phyloP scores from a whole-genome alignment of 2,797 vertebrate genomes.

The Lophotriccus pileatus region DNA sequence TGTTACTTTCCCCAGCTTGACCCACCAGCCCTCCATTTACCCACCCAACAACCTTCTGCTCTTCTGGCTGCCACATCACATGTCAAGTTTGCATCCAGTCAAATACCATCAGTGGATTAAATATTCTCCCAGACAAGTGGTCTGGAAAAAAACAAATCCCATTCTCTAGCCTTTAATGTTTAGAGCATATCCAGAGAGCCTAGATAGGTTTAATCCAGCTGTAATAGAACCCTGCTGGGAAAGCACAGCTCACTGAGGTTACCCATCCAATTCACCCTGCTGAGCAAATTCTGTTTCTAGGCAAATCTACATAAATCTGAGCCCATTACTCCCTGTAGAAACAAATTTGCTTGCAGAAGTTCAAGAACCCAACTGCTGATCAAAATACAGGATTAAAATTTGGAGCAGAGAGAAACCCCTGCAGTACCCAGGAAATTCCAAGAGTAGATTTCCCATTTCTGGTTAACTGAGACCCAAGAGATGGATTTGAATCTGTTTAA shows the following conservation, averaged over 20 bases:
- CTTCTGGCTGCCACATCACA: neutral
- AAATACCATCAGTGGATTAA: neutral
- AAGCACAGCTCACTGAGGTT: neutral
- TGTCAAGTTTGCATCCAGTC: neutral
- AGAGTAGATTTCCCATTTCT: neutral
- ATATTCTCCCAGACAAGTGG: neutral
- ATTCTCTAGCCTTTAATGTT: neutral
- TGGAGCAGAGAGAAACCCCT: neutral
- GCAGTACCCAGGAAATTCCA: neutral
- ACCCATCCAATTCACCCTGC: neutral
- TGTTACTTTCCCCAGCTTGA: neutral
- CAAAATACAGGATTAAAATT: neutral
- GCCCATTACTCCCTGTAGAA: neutral
- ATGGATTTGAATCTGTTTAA: neutral
- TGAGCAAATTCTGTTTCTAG: neutral
- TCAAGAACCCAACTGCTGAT: neutral
- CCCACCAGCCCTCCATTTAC: neutral
- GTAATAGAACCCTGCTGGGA: neutral
- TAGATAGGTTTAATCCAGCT: neutral
- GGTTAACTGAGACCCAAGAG: neutral
- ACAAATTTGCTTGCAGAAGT: neutral
- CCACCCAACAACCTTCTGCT: neutral
- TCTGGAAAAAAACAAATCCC: neutral
- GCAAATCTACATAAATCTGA: neutral
- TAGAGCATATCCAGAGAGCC: neutral